Conservation (phyloP, 2,888 invertebrate genomes). For the Alviniconcha strummeri region DNA sequence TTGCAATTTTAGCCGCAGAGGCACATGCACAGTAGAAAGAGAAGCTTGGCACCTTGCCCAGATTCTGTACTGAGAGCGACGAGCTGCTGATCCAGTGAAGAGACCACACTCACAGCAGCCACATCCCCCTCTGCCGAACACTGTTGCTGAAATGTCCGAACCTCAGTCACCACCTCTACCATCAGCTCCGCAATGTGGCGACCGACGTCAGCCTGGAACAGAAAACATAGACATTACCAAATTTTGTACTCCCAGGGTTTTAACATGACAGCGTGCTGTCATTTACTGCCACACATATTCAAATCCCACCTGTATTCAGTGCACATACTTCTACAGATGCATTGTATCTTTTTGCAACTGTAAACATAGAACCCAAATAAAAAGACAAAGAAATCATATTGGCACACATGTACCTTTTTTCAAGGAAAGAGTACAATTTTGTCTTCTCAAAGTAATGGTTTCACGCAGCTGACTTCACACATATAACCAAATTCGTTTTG, state of each 20-base stretch:
- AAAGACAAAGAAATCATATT: neutral
- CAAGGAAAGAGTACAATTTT: neutral
- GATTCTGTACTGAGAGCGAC: slow-evolving; percentile 39
- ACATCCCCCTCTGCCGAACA: slow-evolving; percentile 37
- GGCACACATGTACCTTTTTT: neutral
- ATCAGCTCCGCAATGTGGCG: slow-evolving; percentile 79
- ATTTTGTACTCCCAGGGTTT: neutral
- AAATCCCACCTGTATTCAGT: neutral
- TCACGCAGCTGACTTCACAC: neutral
- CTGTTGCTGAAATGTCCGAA: slow-evolving; percentile 77
- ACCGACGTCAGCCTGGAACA: slow-evolving; percentile 45
- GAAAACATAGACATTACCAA: neutral
- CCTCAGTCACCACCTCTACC: slow-evolving; percentile 75
- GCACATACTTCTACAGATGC: too few relatives aligned
- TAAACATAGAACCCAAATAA: neutral
- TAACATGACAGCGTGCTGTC: neutral
- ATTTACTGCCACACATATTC: neutral
- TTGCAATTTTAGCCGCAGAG: too few relatives aligned
- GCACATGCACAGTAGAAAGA: too few relatives aligned
- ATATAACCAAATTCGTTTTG: neutral
- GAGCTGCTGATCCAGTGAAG: slow-evolving; percentile 50
- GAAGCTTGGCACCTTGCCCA: slow-evolving; percentile 52
- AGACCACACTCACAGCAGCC: slow-evolving; percentile 36
- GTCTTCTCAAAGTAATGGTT: too few relatives aligned
- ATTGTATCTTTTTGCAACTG: neutral